phyloP scores from a whole-genome alignment of 2,888 invertebrate species.

The Alsophila aescularia region DNA sequence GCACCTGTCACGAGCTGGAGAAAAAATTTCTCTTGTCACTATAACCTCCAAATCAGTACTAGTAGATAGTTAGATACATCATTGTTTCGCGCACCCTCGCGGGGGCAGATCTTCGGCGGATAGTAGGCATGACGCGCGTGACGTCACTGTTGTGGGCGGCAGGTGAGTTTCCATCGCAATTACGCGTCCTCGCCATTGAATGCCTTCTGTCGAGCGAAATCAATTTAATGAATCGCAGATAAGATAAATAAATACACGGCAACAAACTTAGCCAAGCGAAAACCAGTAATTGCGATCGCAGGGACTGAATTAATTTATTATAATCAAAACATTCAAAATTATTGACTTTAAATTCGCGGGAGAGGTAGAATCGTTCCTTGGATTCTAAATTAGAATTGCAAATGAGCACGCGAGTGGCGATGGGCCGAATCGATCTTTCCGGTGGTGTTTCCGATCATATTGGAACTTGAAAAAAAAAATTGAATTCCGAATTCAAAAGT shows the following conservation, averaged over 20 bases:
- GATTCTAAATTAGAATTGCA: constrained; percentile 41
- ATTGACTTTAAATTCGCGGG: constrained; percentile 11
- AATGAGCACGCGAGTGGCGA: constrained; percentile 45
- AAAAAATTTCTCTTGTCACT: not conserved
- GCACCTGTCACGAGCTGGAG: not conserved
- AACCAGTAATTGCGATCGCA: constrained; percentile 1
- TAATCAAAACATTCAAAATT: constrained; percentile 27
- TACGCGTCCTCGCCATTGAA: not conserved
- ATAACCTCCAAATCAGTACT: not conserved
- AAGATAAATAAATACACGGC: constrained; percentile 1
- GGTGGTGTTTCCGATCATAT: constrained; percentile 54
- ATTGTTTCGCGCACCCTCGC: not conserved
- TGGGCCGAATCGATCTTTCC: constrained; percentile 72
- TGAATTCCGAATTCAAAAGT: constrained; percentile 63
- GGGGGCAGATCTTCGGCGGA: not conserved
- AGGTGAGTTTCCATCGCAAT: constrained; percentile 6
- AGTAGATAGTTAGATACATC: not conserved
- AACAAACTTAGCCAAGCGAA: constrained; percentile 3
- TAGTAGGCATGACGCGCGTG: not conserved
- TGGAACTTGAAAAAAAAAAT: constrained; percentile 49
- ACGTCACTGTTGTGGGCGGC: not conserved
- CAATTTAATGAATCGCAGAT: constrained; percentile 11
- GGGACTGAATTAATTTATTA: constrained; percentile 8
- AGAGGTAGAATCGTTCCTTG: constrained; percentile 12
- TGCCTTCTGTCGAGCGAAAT: not conserved